A percentile compares a stretch with the other conserved stretches of the same genome.
These are phyloP conservation scores for Scaptomyza hsui DNA, from an alignment of 1,140 invertebrate species.

Conservation along the genomic window DNA sequence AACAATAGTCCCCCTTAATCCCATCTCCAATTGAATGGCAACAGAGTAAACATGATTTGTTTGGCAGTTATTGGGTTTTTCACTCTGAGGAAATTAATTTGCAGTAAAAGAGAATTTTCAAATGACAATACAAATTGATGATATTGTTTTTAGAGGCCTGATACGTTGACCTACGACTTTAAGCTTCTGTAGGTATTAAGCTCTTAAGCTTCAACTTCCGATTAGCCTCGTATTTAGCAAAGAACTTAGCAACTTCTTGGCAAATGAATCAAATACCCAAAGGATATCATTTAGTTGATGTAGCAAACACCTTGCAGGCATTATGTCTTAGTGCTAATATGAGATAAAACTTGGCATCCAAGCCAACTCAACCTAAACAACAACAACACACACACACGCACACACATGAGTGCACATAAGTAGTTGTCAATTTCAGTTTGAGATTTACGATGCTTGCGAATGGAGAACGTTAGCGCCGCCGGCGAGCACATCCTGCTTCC, in stretches of 20 bases:
- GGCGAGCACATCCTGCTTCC: slow-evolving; percentile 57
- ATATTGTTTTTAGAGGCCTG: too few species aligned
- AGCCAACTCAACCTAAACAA: slow-evolving; percentile 20
- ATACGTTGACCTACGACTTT: too few species aligned
- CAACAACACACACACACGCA: background rate
- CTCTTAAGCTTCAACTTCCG: background rate
- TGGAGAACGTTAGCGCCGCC: slow-evolving; percentile 34
- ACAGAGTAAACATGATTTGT: slow-evolving; percentile 3
- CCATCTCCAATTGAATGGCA: background rate
- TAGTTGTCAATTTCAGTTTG: slow-evolving; percentile 62
- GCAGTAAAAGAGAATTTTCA: background rate
- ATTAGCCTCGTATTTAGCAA: background rate
- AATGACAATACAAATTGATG: slow-evolving; percentile 4
- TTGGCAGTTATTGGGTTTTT: slow-evolving; percentile 13
- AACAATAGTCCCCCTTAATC: background rate
- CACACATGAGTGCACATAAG: slow-evolving; percentile 49
- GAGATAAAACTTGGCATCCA: slow-evolving; percentile 15
- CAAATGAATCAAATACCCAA: slow-evolving; percentile 3
- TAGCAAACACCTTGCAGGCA: slow-evolving; percentile 54
- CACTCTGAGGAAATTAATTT: slow-evolving; percentile 15
- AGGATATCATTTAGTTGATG: slow-evolving; percentile 25
- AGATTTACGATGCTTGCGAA: slow-evolving; percentile 58
- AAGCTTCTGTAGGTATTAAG: too few species aligned
- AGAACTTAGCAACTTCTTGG: slow-evolving; percentile 1
- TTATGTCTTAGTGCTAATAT: slow-evolving; percentile 56